Percentiles rank a stretch among this genome's conserved stretches.
These are phyloP conservation scores for Drosophila meridiana DNA, from an alignment of 2,888 invertebrate genomes.

Conservation along the genomic window DNA sequence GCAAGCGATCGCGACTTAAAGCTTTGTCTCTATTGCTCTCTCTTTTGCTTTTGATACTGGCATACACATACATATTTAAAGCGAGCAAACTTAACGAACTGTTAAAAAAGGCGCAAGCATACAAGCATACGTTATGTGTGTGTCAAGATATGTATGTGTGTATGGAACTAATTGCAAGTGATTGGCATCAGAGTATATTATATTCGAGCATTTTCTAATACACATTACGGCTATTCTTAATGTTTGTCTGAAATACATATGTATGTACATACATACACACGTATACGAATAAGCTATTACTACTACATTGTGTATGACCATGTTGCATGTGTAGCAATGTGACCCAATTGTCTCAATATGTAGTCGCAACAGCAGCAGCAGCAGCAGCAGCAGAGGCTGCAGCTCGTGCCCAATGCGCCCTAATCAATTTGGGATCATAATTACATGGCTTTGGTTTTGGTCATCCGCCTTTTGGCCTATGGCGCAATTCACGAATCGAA, in stretches of 20 bases:
- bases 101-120: background rate
- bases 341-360: conserved; percentile 15
- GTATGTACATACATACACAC: no score
- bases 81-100: background rate
- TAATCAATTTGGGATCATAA: conserved; percentile 77
- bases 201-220: background rate
- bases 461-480: conserved; percentile 42
- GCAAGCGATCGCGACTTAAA: conserved; percentile 34
- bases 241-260: no score
- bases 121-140: background rate
- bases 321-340: background rate
- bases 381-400: background rate
- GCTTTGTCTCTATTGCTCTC: conserved; percentile 3
- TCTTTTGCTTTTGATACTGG: background rate
- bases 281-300: background rate
- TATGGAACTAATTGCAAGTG: background rate
- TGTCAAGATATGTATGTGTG: background rate
- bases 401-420: conserved; percentile 19
- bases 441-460: conserved; percentile 61
- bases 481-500: conserved; percentile 44
- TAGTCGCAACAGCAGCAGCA: background rate
- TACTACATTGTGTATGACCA: background rate
- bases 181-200: background rate
- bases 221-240: background rate
- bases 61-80: background rate